These are phyloP conservation scores for Philereme vetulata DNA, from an alignment of 2,888 invertebrate species.

Conservation along the genomic window DNA sequence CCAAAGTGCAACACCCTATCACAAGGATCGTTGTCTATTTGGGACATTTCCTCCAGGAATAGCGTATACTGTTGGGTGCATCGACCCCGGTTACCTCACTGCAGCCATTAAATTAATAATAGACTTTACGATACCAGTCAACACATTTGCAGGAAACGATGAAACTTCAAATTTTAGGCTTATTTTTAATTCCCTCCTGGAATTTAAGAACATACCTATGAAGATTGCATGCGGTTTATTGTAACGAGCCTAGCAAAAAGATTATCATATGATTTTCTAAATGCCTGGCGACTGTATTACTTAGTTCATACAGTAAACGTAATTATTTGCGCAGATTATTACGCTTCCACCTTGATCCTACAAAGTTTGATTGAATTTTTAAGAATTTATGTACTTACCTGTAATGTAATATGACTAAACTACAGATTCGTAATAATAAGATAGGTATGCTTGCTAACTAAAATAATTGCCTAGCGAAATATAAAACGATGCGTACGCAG, in stretches of 20 bases:
- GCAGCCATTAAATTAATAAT: conserved; percentile 64
- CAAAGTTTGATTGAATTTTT: background rate
- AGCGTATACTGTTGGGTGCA: conserved; percentile 49
- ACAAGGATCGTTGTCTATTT: conserved; percentile 40
- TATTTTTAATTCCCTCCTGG: background rate
- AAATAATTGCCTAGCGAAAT: conserved; percentile 15
- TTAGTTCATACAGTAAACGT: no score
- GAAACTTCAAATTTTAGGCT: conserved; percentile 27
- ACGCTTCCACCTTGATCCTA: no score
- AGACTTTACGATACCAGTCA: conserved; percentile 45
- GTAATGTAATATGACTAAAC: background rate
- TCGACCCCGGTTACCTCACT: conserved; percentile 59
- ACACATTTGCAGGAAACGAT: conserved; percentile 16
- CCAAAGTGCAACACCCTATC: conserved; percentile 9
- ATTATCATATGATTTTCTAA: no score
- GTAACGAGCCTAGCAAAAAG: no score
- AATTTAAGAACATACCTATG: no score
- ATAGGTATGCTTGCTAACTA: background rate
- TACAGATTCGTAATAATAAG: background rate
- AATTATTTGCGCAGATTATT: no score
- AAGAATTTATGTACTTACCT: background rate
- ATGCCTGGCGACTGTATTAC: no score
- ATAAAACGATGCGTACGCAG: background rate
- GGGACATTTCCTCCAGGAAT: conserved; percentile 59
- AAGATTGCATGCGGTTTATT: no score